These are phyloP conservation scores for Microcebus jonahi DNA, from an alignment of 2,113 vertebrate species.

Conservation along the genomic window DNA sequence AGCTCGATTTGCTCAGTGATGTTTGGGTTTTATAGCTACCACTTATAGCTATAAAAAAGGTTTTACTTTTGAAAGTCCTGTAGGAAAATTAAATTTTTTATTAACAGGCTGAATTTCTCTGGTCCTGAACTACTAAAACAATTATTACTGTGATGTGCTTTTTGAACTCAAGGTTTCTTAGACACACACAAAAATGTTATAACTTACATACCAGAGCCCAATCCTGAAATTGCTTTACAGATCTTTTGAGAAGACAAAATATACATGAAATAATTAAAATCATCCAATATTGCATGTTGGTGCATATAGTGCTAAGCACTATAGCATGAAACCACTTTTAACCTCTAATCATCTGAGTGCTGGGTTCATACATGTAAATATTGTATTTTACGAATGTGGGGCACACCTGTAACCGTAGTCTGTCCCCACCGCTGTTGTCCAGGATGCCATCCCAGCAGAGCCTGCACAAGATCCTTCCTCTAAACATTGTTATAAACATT, in stretches of 20 bases:
- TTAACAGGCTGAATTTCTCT: slow-evolving; percentile 9
- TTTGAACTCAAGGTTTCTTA: not conserved
- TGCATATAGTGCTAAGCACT: no score
- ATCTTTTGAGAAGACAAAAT: not conserved
- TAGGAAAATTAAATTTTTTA: not conserved
- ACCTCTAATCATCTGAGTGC: not conserved
- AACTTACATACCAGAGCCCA: not conserved
- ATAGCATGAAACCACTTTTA: not conserved
- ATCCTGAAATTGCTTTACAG: not conserved
- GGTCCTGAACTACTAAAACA: not conserved
- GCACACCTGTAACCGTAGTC: not conserved
- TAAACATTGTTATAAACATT: not conserved
- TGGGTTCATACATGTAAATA: not conserved
- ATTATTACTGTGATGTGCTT: not conserved
- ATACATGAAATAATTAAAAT: not conserved
- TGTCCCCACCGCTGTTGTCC: not conserved
- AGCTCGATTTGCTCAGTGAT: not conserved
- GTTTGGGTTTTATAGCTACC: slow-evolving; percentile 46
- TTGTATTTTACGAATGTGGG: not conserved
- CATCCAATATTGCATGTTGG: no score
- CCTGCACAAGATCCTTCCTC: not conserved
- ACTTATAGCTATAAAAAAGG: not conserved
- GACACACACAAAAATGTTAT: not conserved
- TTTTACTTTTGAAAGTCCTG: slow-evolving; percentile 26
- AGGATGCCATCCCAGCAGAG: not conserved